Evolutionary conservation across 2,797 vertebrate species (phyloP).

Genomic region (Anniella stebbinsi): DNA sequence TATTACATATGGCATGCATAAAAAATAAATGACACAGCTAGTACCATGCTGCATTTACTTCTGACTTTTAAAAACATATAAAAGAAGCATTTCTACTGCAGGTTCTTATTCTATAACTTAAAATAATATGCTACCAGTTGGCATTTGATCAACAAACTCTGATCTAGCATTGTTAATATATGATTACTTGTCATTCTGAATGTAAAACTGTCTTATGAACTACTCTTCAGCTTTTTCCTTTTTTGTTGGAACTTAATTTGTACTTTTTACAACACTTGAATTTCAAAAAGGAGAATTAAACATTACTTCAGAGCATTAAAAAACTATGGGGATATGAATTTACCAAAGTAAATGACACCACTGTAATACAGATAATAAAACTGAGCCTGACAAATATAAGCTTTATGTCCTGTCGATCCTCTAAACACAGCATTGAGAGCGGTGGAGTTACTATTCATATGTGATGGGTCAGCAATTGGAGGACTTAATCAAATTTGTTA

Average conservation of each 20-base stretch:
- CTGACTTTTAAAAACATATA: conserved; percentile 7
- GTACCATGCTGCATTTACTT: neutral
- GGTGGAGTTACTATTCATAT: neutral
- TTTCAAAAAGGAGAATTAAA: conserved; percentile 73
- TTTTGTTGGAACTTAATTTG: conserved; percentile 55
- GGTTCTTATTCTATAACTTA: conserved; percentile 51
- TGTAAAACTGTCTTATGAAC: conserved; percentile 72
- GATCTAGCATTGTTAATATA: conserved; percentile 62
- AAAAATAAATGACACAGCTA: conserved; percentile 22
- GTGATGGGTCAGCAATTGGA: neutral
- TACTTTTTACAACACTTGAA: conserved; percentile 77
- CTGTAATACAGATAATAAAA: conserved; percentile 69
- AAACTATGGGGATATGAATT: conserved; percentile 70
- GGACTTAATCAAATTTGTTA: neutral
- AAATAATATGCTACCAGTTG: conserved; percentile 52
- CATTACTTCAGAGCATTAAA: conserved; percentile 73
- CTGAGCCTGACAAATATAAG: conserved; percentile 16
- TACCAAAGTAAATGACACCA: conserved; percentile 77
- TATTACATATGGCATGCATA: conserved; percentile 44
- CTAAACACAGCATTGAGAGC: neutral
- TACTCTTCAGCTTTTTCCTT: conserved; percentile 64
- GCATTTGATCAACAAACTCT: conserved; percentile 43
- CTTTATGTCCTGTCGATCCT: neutral
- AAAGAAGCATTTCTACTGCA: conserved; percentile 46
- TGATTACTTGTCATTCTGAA: conserved; percentile 70